Conservation (phyloP, 2,113 vertebrate species). For the Lepus timidus region DNA sequence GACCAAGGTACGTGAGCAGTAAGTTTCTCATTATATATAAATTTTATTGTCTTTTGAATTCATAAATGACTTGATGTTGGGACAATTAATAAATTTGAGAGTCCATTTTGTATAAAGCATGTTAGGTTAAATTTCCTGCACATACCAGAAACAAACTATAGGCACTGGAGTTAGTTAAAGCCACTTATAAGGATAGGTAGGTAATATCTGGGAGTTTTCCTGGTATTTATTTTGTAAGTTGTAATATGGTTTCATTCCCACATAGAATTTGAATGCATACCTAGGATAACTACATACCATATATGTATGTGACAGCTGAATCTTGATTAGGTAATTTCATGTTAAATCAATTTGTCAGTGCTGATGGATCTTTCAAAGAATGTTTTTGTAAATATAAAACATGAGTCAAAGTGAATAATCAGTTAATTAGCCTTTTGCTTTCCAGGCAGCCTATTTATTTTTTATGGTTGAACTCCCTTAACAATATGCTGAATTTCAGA, state of each 20-base stretch:
- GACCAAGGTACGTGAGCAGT: neutral
- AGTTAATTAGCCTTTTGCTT: conserved; percentile 63
- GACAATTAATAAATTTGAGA: neutral
- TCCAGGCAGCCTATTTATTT: conserved; percentile 13
- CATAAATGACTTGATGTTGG: neutral
- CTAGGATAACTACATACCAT: neutral
- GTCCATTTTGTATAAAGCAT: conserved; percentile 16
- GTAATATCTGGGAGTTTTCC: neutral
- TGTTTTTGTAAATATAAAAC: conserved; percentile 53
- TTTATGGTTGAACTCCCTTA: conserved; percentile 34
- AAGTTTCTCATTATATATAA: neutral
- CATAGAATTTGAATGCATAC: neutral
- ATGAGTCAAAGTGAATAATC: conserved; percentile 59
- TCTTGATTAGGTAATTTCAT: conserved; percentile 48
- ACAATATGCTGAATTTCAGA: conserved; percentile 18
- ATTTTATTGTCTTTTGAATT: neutral
- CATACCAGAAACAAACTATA: neutral
- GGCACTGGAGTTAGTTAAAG: neutral
- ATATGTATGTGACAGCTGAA: neutral
- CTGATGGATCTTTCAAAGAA: conserved; percentile 46
- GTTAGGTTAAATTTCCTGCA: neutral
- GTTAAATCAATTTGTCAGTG: conserved; percentile 41
- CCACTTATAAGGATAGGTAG: neutral
- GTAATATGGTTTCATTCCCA: neutral
- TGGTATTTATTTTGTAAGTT: neutral